Base-by-base conservation (phyloP, 1,140 invertebrate genomes). In the Telenomus remus region DNA sequence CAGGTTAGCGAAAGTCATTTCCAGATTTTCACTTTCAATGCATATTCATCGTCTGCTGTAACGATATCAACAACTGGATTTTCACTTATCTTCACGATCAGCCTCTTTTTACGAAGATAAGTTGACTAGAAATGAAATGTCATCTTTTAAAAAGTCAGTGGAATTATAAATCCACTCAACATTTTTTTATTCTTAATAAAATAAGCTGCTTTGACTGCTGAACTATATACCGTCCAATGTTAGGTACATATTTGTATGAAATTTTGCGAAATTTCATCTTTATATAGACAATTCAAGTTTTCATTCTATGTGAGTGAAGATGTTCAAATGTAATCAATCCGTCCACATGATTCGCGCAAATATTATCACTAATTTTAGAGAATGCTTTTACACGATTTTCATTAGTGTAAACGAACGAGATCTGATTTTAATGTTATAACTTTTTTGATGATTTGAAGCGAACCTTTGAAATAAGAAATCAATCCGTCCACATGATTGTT, bases 1-100 rank as follows among this genome's bases (percentile, higher is more conserved):
- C 81, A 90, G 14, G 84, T 90, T 48, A 91, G 91, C 15, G 94
- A 95, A 80, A 94, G 92, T 35, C 75, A 74, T 64, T 68, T 71
- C 43, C 71, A 78, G 11, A 49, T 75, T n/a, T 78, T 78, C 44
- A 37, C 34, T 0, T 78, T 71, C 15, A 63, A 61, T 4, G 50
- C 51, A 11, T 47, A 37, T n/a, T 54, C 66, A 11, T 65, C 70
- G n/a, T 65, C 76, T 0, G 59, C 46, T 0, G 49, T 9, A 1
- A 64, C 27, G n/a, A 19, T 54, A 54, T 13, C 15, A 39, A 16
- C 13, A 37, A 56, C 46, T 27, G 6, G 49, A 8, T 0, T 11
- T 10, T 0, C 63, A 2, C 4, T 63, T 1, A 1, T 48, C 1
- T 44, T 11, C 15, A 19, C 39, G 13, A 35, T 44, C 9, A 2